A percentile compares a stretch with the other conserved stretches of the same genome.
These are phyloP conservation scores for Sylvilagus floridanus DNA, from an alignment of 2,797 vertebrate genomes.

Conservation along the genomic window DNA sequence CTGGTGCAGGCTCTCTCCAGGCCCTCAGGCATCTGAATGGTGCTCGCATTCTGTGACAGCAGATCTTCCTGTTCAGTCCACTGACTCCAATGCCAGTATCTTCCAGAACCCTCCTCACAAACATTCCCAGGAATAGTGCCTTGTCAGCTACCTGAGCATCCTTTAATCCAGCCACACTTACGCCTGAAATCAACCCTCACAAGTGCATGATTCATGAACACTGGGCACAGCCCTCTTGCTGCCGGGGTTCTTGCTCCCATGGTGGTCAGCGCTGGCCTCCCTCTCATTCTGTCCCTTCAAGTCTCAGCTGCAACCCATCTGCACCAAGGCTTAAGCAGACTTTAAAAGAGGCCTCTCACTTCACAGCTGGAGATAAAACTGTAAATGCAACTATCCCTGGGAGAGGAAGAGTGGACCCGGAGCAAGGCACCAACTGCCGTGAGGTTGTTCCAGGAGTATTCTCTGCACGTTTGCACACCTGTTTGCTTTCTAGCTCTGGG, in stretches of 20 bases:
- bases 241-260: accelerated
- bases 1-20: background rate
- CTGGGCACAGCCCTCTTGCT: accelerated
- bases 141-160: background rate
- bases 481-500: background rate
- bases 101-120: background rate
- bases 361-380: background rate
- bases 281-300: background rate
- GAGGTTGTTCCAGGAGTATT: too few species aligned
- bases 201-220: background rate
- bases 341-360: background rate
- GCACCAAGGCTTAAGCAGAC: background rate
- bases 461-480: background rate
- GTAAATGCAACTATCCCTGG: background rate
- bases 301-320: background rate
- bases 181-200: background rate
- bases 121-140: background rate
- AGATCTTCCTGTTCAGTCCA: background rate
- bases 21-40: too few species aligned
- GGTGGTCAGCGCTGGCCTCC: background rate
- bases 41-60: background rate
- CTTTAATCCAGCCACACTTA: background rate
- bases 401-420: background rate
- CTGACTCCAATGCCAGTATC: background rate
- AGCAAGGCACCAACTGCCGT: background rate